Evolutionary conservation across 1,140 invertebrate species (phyloP).

Genomic region (Formica selysi): DNA sequence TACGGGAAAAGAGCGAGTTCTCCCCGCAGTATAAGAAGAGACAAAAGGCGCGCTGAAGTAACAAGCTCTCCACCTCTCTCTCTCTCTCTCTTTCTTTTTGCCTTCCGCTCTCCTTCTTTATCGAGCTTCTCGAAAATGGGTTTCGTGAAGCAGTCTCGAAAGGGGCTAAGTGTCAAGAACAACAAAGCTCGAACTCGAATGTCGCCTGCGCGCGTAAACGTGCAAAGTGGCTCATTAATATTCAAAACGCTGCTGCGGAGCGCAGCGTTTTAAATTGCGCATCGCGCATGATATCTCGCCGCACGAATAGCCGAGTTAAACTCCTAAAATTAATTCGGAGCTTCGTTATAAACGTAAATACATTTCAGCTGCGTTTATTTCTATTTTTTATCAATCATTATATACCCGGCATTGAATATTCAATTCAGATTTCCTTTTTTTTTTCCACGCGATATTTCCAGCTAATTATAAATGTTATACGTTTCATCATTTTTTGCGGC

Average conservation of each 20-base stretch:
- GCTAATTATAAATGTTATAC: not conserved
- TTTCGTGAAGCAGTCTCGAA: constrained; percentile 25
- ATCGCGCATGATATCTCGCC: constrained; percentile 40
- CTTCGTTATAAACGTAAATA: constrained; percentile 60
- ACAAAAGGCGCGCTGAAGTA: constrained; percentile 38
- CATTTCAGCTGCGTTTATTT: constrained; percentile 27
- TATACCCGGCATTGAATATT: constrained; percentile 29
- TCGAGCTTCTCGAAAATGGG: constrained; percentile 46
- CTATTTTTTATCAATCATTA: constrained; percentile 55
- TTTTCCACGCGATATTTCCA: not conserved
- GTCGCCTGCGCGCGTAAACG: constrained; percentile 56
- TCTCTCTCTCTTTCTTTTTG: not conserved
- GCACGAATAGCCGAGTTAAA: constrained; percentile 41
- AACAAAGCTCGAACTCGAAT: constrained; percentile 57
- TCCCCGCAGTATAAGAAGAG: not conserved
- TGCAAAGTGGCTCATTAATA: constrained; percentile 68
- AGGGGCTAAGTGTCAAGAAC: constrained; percentile 58
- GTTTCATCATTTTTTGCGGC: not conserved
- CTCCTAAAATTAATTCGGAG: constrained; percentile 49
- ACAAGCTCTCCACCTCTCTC: not conserved
- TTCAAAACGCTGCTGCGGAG: constrained; percentile 52
- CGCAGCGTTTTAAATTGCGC: constrained; percentile 38
- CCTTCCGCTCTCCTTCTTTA: not conserved
- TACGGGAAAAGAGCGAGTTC: constrained; percentile 18
- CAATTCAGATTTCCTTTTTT: not conserved